Percentiles rank a stretch among this genome's conserved stretches.
These are phyloP conservation scores for Numenius arquata DNA, from an alignment of 2,113 vertebrate species.

Conservation along the genomic window DNA sequence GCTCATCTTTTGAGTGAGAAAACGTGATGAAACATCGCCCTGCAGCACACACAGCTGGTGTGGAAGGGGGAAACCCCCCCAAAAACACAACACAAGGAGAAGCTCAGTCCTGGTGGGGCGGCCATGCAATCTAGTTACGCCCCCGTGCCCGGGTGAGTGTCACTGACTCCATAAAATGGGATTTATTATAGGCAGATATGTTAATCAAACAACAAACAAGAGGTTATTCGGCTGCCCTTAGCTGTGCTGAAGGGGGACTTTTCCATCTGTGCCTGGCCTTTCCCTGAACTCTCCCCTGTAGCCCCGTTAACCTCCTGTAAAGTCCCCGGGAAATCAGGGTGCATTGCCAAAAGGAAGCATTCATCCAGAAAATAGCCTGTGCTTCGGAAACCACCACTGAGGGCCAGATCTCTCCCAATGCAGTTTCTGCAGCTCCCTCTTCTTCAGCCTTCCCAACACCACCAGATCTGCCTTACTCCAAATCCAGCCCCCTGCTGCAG, in stretches of 20 bases:
- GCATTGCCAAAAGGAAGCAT: neutral
- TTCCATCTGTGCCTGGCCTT: neutral
- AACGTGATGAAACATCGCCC: rapidly evolving
- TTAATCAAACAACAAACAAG: neutral
- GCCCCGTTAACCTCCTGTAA: neutral
- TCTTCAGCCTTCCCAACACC: neutral
- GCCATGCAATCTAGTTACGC: neutral
- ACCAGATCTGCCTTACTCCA: neutral
- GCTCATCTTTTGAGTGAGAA: neutral
- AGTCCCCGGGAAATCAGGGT: neutral
- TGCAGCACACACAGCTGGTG: neutral
- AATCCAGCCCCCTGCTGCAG: neutral
- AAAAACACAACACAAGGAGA: neutral
- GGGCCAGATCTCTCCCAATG: neutral
- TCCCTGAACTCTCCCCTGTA: neutral
- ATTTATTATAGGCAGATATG: neutral
- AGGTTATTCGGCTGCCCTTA: neutral
- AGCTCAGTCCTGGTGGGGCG: rapidly evolving
- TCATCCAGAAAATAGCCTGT: neutral
- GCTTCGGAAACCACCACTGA: neutral
- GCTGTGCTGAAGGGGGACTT: rapidly evolving
- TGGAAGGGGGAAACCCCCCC: neutral
- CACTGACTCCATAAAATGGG: neutral
- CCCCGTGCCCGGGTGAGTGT: neutral
- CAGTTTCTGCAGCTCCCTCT: neutral